These are phyloP conservation scores for Columba guinea DNA, from an alignment of 2,797 vertebrate species.

Conservation along the genomic window DNA sequence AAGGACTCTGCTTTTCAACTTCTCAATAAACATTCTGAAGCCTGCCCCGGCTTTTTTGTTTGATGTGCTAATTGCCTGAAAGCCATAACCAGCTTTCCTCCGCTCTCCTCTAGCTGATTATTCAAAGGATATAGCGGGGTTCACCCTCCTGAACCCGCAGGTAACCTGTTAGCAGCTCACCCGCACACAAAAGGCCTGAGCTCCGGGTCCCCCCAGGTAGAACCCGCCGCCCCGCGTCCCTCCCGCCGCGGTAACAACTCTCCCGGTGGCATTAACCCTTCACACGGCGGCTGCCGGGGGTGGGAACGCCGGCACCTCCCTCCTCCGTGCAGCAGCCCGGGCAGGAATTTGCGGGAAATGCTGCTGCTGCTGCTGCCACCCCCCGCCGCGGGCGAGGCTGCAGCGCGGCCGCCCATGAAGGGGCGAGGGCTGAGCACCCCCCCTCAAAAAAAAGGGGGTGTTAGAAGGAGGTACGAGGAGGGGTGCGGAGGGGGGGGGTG, in stretches of 20 bases:
- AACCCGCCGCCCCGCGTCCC: not conserved
- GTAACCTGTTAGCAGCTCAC: not conserved
- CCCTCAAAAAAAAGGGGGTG: not conserved
- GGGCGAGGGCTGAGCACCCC: not conserved
- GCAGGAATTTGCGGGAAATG: conserved; percentile 50
- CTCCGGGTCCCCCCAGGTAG: conserved; percentile 14
- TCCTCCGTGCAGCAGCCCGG: not conserved
- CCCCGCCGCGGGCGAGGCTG: conserved; percentile 18
- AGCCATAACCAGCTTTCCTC: not conserved
- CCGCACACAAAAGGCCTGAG: conserved; percentile 8
- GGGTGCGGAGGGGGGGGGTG: too few species aligned
- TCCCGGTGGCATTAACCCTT: conserved; percentile 16
- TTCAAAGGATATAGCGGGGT: not conserved
- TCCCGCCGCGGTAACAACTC: not conserved
- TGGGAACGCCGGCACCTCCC: not conserved
- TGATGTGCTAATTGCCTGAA: conserved; percentile 60
- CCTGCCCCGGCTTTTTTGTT: conserved; percentile 31
- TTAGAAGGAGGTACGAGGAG: too few species aligned
- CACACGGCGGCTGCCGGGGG: not conserved
- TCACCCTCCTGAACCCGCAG: not conserved
- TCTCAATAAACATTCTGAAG: conserved; percentile 47
- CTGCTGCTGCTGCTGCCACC: not conserved
- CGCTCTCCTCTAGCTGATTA: not conserved
- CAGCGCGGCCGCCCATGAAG: conserved; percentile 1
- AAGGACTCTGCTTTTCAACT: conserved; percentile 52